Evolutionary conservation across 2,888 invertebrate genomes (phyloP), one percentile per base, ranked within the genome.

Genomic region (Hypena proboscidalis): DNA sequence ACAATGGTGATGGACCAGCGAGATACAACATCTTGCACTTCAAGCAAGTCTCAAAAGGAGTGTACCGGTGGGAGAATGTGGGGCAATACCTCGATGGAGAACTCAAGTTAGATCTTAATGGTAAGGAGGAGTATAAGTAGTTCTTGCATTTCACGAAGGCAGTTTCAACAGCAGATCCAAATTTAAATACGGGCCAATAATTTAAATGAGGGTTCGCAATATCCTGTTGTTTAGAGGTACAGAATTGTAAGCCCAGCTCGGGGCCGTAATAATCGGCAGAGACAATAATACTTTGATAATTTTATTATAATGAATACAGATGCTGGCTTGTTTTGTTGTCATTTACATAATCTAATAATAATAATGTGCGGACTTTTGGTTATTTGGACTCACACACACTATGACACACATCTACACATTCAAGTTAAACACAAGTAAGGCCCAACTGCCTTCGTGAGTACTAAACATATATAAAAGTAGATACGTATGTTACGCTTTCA

Each of bases 11-110:
- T 70, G 98, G 98, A 0, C 98, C 98, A 0, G 97, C 98, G 0
- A 92, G 98, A 25, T 99, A 99, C 92, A 97, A 98, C 78, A 98
- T 99, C 62, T 95, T 98, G 48, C 98, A 98, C 85, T 99, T 98
- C 92, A 97, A 97, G 78, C 97, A 97, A 77, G 92, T 94, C 4
- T 85, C 93, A 1, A 91, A 91, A 0, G 96, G 95, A 0, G 92
- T 93, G 52, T 97, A 95, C 84, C 93, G 94, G 52, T 98, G 98
- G 97, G 92, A 97, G 20, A 93, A 95, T 53, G 97, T 98, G 0
- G 98, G 98, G 0, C 95, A 96, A 77, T 98, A 97, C 75, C 89
- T 95, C 54, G 95, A 97, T 67, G 97, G 96, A 10, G 94, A 94
- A 67, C 92, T 98, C 6, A 90, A 93, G 32, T 89, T 97, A n/a